Evolutionary conservation across 2,888 invertebrate species (phyloP), one percentile per base, ranked within the genome.

Genomic region (Thera obeliscata): DNA sequence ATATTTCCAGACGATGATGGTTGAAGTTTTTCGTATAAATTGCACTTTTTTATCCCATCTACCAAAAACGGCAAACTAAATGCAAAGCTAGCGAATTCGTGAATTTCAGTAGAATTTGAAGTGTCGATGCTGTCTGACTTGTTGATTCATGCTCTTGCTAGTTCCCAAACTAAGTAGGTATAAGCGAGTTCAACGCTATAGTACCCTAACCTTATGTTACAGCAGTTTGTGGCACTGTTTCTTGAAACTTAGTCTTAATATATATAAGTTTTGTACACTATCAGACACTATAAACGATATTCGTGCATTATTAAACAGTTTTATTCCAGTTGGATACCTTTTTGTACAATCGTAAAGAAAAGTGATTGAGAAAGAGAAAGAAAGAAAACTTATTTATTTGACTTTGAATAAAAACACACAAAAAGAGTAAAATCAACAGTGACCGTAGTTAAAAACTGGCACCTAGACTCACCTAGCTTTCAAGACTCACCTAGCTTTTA

Each of bases 111-210:
- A 12, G n/a, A n/a, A 49, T 5, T 22, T 5, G 68, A 66, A 66
- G 57, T 58, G 54, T 2, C 43, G 48, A n/a, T 49, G 36, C 67
- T 57, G 46, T 64, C 64, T 60, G 72, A 83, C 82, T 83, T 82
- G 82, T 83, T 83, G 82, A 81, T 79, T 82, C 81, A 68, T 56
- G 48, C 38, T 49, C 61, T 52, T 54, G 35, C 41, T 52, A 62
- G 63, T 63, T 60, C 69, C 38, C 54, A 65, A 69, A 58, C 55
- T 43, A 57, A 58, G 43, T n/a, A 59, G 33, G 8, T 69, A 73
- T 62, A 76, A 76, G 73, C 54, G 46, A 65, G 64, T 49, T 82
- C 72, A 61, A 64, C 74, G 74, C 77, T 76, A 74, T 78, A 78
- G 77, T 74, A 77, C 72, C 61, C 71, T 74, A 76, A 72, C 73